Percentiles rank a stretch among this genome's conserved stretches.
These are phyloP conservation scores for Drepanosiphum platanoidis DNA, from an alignment of 2,888 invertebrate species.

Conservation along the genomic window DNA sequence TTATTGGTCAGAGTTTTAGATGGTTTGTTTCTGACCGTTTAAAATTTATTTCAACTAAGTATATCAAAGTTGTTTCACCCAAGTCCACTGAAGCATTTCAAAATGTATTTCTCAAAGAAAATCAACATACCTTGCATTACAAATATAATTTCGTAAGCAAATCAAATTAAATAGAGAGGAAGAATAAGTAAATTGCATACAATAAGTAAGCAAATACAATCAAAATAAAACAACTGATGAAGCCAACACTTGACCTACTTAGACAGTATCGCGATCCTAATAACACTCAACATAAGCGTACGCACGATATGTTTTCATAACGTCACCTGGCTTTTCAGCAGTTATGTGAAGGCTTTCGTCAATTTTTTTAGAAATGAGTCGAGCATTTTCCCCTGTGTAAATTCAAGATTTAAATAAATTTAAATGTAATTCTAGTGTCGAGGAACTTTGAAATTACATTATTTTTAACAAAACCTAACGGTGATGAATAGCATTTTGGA, in stretches of 20 bases:
- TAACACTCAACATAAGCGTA: background rate
- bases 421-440: background rate
- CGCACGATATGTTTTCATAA: background rate
- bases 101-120: background rate
- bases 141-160: background rate
- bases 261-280: background rate
- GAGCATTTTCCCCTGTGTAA: background rate
- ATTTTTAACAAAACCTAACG: no score
- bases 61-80: background rate
- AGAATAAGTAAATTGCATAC: no score
- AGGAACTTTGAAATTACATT: background rate
- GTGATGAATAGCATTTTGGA: no score
- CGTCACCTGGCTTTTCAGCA: background rate
- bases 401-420: background rate
- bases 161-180: background rate
- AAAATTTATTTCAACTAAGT: background rate
- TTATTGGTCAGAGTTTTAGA: background rate
- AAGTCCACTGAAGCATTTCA: background rate
- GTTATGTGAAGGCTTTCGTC: background rate
- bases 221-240: background rate
- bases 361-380: background rate
- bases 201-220: background rate
- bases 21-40: background rate
- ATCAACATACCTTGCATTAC: background rate
- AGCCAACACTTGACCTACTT: background rate